Base-by-base conservation (phyloP, 2,113 vertebrate species). In the Nyctibius bracteatus region DNA sequence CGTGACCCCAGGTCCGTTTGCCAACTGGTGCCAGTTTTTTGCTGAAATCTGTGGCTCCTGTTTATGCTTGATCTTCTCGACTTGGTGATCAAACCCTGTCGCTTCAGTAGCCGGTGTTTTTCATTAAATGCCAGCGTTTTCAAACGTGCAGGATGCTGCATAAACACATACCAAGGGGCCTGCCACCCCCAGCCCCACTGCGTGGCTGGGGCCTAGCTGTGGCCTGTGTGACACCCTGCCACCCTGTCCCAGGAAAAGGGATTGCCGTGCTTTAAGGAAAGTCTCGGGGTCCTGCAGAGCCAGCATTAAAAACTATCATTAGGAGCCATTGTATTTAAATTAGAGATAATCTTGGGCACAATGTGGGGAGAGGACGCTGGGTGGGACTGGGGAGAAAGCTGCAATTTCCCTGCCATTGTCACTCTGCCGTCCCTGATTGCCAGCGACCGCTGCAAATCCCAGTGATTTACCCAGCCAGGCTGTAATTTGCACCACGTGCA, bases 261-360 rank as follows among this genome's bases (percentile, higher is more conserved):
- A 10, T 46, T 5, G 23, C 8, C 82, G 83, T 23, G 70, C 84
- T 97, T 82, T 55, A 90, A 95, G 70, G 37, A n/a, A 49, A 71
- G 62, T 82, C 90, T 78, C 82, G 2, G 25, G 8, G 47, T 91
- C 96, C 96, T 92, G 96, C 96, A 63, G 95, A 92, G 94, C 88
- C 88, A 80, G 73, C 68, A 35, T 81, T 97, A 91, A 96, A 97
- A 97, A n/a, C 95, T 89, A 62, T 97, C 94, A 98, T 98, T 98
- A 98, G 93, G 43, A 87, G 35, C 68, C 65, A 96, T 97, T 97
- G 97, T 98, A 96, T 97, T 97, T 95, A 98, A 98, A 98, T 98
- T 97, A 97, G 89, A 97, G 94, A 95, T 98, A 98, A 98, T 98
- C 87, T 94, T 54, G 37, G 92, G 94, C 92, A 97, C 97, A 97